These are phyloP conservation scores for Paradisaea rubra DNA, from an alignment of 2,113 vertebrate species.

Conservation along the genomic window DNA sequence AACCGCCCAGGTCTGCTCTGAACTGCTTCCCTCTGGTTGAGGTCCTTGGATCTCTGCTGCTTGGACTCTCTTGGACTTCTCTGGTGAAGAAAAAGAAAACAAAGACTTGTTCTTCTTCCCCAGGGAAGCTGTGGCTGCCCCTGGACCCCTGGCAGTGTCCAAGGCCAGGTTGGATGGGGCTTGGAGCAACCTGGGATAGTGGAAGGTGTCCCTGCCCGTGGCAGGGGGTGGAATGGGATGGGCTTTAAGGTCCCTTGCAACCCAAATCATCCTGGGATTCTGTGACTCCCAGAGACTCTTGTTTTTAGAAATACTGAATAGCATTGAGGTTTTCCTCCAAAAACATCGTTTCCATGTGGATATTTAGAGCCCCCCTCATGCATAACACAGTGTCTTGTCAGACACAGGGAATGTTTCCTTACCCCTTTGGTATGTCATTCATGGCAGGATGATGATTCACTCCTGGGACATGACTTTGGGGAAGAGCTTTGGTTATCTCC, in stretches of 20 bases:
- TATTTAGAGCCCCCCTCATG: not conserved
- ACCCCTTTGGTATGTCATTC: not conserved
- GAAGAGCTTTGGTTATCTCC: not conserved
- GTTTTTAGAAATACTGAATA: not conserved
- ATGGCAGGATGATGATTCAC: conserved; percentile 19
- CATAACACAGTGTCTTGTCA: not conserved
- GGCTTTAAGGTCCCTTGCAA: not conserved
- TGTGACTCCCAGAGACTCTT: not conserved
- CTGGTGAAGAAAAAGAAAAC: not conserved
- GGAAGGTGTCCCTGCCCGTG: not conserved
- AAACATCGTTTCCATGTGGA: not conserved
- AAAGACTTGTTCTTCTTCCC: not conserved
- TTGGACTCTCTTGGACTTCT: not conserved
- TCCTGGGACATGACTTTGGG: not conserved
- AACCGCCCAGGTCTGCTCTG: not conserved
- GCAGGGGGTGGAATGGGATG: not conserved
- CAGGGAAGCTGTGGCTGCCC: not conserved
- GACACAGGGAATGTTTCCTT: not conserved
- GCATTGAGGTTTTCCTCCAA: not conserved
- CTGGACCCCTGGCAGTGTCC: not conserved
- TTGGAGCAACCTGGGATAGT: not conserved
- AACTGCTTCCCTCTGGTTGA: not conserved
- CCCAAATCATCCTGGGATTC: not conserved
- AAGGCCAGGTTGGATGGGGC: accelerated
- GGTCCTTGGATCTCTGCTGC: not conserved